Evolutionary conservation across 1,140 invertebrate species (phyloP), one percentile per base, ranked within the genome.

Genomic region (Tetranychus cinnabarinus): DNA sequence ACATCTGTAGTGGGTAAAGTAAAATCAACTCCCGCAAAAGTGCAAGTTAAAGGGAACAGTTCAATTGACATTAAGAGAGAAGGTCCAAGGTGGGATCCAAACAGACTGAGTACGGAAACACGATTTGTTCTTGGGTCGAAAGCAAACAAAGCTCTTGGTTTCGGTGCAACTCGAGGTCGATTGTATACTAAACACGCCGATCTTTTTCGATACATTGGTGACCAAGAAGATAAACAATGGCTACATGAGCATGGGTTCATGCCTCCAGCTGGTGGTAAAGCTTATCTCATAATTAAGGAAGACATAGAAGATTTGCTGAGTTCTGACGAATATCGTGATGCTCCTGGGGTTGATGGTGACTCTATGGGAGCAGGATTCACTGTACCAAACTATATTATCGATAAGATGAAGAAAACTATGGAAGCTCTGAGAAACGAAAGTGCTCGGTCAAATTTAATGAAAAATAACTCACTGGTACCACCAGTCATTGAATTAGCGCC

Each of bases 181-280:
- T 67, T 86, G 5, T 85, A 85, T 66, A 81, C 82, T 2, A 79
- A 84, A 69, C 84, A 87, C 75, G 81, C 84, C 42, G 82, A 83
- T 37, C 65, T 86, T 15, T 79, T 83, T 56, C 78, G 75, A 68
- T 88, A 87, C 72, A 80, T 80, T 59, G 82, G 83, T 50, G 85
- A 88, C 68, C 79, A 80, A 62, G 82, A 84, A 66, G 85, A 88
- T 67, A 85, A 85, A 69, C 81, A 84, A 68, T 86, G 84, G 84
- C 76, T 88, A 35, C 78, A 80, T 56, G 81, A 79, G 63, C 79
- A 84, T 65, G 82, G 82, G 68, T 72, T 84, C 60, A 83, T 84
- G 70, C 81, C 83, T 66, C 79, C 81, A 46, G 82, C 81, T 59
- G 83, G 83, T 13, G 83, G 83, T 7, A 84, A 82, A 72, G 82